These are phyloP conservation scores for Lobophora halterata DNA, from an alignment of 2,888 invertebrate genomes.

Conservation along the genomic window DNA sequence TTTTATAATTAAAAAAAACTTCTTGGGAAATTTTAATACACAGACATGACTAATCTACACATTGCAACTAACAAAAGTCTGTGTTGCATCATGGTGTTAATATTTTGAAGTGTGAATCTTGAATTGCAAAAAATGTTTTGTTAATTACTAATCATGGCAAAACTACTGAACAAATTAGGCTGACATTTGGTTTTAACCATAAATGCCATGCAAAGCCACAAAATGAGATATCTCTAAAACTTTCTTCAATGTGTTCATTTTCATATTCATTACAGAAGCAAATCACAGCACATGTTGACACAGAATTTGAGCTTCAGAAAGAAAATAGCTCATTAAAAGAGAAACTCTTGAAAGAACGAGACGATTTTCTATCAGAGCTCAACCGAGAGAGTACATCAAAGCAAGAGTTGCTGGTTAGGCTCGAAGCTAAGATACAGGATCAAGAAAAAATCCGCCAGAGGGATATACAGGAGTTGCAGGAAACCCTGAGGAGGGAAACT, in stretches of 20 bases:
- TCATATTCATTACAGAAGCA: conserved; percentile 53
- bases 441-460: conserved; percentile 68
- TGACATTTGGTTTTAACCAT: too few relatives aligned
- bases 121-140: too few relatives aligned
- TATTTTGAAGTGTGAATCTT: too few relatives aligned
- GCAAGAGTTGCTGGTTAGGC: conserved; percentile 71
- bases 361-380: conserved; percentile 71
- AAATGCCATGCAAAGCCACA: too few relatives aligned
- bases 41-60: too few relatives aligned
- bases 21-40: too few relatives aligned
- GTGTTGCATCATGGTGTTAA: too few relatives aligned
- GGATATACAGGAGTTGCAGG: conserved; percentile 64
- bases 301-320: conserved; percentile 62
- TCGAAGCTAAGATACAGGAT: conserved; percentile 70
- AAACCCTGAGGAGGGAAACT: conserved; percentile 58
- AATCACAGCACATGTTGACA: conserved; percentile 62
- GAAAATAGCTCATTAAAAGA: conserved; percentile 71
- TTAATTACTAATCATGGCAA: too few relatives aligned
- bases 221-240: too few relatives aligned
- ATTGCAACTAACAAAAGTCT: too few relatives aligned
- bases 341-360: conserved; percentile 71
- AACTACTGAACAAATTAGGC: too few relatives aligned
- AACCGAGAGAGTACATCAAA: conserved; percentile 75
- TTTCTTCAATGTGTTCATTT: background rate
- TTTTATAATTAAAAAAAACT: too few relatives aligned